Evolutionary conservation across 2,113 vertebrate genomes (phyloP).

Genomic region (Gymnorhina tibicen): DNA sequence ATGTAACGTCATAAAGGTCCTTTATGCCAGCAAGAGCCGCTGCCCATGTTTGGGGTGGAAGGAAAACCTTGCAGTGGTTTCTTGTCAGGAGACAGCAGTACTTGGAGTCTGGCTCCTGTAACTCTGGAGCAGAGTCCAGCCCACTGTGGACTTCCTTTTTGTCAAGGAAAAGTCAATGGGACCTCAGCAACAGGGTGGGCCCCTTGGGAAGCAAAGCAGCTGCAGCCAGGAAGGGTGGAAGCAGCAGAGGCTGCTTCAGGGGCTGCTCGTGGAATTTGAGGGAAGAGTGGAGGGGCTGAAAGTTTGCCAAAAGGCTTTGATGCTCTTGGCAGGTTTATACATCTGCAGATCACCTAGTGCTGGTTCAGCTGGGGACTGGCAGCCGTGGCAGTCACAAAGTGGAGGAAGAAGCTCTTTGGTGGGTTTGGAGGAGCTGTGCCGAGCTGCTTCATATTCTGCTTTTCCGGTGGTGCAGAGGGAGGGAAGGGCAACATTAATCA

Average conservation of each 20-base stretch:
- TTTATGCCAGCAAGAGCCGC: not conserved
- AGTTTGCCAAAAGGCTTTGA: not conserved
- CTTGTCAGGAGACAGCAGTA: not conserved
- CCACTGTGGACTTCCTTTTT: not conserved
- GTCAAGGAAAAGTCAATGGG: rapidly evolving
- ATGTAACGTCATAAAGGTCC: rapidly evolving
- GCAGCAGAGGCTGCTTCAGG: not conserved
- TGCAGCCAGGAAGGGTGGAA: not conserved
- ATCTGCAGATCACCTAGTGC: not conserved
- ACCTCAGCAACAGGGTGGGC: not conserved
- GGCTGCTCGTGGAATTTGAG: not conserved
- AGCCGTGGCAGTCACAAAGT: not conserved
- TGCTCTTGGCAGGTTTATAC: not conserved
- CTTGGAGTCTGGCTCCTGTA: not conserved
- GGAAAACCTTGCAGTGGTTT: not conserved
- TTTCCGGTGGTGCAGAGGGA: not conserved
- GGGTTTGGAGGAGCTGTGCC: not conserved
- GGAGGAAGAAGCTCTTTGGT: not conserved
- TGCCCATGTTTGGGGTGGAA: rapidly evolving
- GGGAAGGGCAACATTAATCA: not conserved
- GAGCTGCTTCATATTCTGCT: not conserved
- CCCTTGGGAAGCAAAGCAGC: not conserved
- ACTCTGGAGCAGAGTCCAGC: not conserved
- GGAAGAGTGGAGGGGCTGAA: not conserved
- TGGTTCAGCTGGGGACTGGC: not conserved